Base-by-base conservation (phyloP, 2,797 vertebrate species). In the Hephaestus fuliginosus region DNA sequence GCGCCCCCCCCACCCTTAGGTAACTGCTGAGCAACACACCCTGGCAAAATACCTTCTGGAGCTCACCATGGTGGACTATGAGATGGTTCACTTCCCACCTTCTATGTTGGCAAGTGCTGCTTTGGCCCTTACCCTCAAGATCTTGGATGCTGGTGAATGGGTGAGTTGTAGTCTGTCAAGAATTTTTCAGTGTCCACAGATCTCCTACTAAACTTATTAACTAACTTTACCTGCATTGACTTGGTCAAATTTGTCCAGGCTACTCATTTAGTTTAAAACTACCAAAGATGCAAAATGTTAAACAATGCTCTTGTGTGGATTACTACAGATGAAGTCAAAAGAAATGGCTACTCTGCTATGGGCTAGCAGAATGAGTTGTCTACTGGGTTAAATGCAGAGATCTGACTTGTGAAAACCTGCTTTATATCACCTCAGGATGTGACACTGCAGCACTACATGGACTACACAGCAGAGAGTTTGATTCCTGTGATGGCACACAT, bases 1-100 rank as follows among this genome's bases (percentile, higher is more conserved):
- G 1, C 28, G 4, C 28, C 7, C 1, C 15, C 1, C 28, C 10
- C 28, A 5, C 1, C 15, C 3, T 0, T 70, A 96, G 96, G 95
- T 95, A 5, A 96, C 95, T 1, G 90, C 94, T 1, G 88, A 97
- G 52, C 95, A 97, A 12, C 95, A 97, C 68, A 89, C 94, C 1
- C 82, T 97, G 81, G 95, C 97, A 0, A 97, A 97, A 79, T 97
- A 98, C 80, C 90, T 98, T 39, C 95, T 97, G 87, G 97, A 98
- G 87, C 89, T 98, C 30, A 95, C 95, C 11, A 95, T 97, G 94
- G 36, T 96, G 0, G 96, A 98, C 85, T 98, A 97, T 0, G 95
- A 97, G 0, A 97, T 97, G 96, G 95, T 95, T 66, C 96, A 97
- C 73, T 93, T 96, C 53, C 91, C 93, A 51, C 96, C 97, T 25